Evolutionary conservation across 2,888 invertebrate species (phyloP), one percentile per base, ranked within the genome.

Genomic region (Noctua pronuba): DNA sequence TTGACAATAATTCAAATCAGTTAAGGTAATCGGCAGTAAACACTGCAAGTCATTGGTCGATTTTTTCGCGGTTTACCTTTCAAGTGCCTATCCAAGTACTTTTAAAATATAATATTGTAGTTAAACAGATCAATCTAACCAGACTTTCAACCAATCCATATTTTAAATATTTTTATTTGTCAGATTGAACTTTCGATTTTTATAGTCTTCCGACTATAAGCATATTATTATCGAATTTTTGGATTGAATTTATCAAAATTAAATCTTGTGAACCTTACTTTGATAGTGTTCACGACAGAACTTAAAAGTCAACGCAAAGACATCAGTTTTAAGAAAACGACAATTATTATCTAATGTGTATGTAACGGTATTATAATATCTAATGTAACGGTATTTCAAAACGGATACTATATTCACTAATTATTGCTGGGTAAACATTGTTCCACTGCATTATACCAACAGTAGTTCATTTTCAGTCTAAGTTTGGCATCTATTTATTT

Each of bases 401-500:
- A 44, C 31, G 8, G 10, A 13, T 70, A 49, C 28, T 21, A 41
- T 16, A 62, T 24, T 70, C 16, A 24, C 16, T 64, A 52, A 18
- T n/a, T 78, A 44, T 44, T 55, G 31, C 38, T 16, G 6, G 13
- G 16, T 41, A 52, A 21, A 2, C 18, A 31, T 41, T 52, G 1
- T 13, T 31, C 35, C 21, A 78, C 28, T 65, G 24, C 16, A 52
- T 64, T 35, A 49, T 28, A 67, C 18, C 1, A 24, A 41, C 11
- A 52, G 35, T 41, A 38, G 11, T 38, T 31, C 8, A 46, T 38
- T 64, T n/a, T 44, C 31, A 62, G 35, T 35, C 49, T 49, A 49
- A 46, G 8, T 81, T 81, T 66, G 82, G 75, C 75, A 73, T 66
- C 21, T 41, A 46, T 73, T 46, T 58, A 55, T 73, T 31, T 46